These are phyloP conservation scores for Gymnocypris eckloni DNA, from an alignment of 2,797 vertebrate genomes.

Conservation along the genomic window DNA sequence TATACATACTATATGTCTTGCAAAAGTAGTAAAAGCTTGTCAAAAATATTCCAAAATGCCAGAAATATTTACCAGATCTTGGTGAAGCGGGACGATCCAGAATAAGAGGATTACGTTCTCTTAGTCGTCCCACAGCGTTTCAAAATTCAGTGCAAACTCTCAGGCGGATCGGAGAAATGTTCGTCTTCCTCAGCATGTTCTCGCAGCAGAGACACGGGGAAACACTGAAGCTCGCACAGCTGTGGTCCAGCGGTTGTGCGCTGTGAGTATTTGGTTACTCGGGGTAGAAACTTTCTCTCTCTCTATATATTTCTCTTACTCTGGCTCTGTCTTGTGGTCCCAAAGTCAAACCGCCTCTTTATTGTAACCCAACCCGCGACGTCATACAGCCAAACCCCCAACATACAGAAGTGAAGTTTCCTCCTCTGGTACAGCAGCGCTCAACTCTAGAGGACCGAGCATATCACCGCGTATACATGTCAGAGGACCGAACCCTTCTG, in stretches of 20 bases:
- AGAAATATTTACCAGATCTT: conserved; percentile 52
- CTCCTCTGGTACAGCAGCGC: conserved; percentile 40
- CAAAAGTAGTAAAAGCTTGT: conserved; percentile 20
- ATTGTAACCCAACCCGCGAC: conserved; percentile 82
- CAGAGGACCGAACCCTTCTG: neutral
- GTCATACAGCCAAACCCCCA: conserved; percentile 78
- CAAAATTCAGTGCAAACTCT: conserved; percentile 37
- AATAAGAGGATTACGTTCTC: conserved; percentile 26
- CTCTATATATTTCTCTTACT: conserved; percentile 3
- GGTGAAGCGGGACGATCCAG: conserved; percentile 36
- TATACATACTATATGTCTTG: neutral
- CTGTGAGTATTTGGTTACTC: conserved; percentile 52
- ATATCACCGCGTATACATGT: neutral
- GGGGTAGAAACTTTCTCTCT: conserved; percentile 73
- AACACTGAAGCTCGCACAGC: conserved; percentile 58
- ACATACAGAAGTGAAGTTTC: conserved; percentile 50
- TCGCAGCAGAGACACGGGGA: conserved; percentile 61
- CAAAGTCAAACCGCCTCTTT: conserved; percentile 86
- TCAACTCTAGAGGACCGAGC: conserved; percentile 19
- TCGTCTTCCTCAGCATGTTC: conserved; percentile 62
- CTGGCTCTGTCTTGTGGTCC: conserved; percentile 74
- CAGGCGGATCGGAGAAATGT: conserved; percentile 57
- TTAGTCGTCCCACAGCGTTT: conserved; percentile 47
- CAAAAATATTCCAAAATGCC: neutral
- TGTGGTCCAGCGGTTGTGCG: conserved; percentile 51